phyloP scores from a whole-genome alignment of 2,888 invertebrate species.

The Aphodius sticticus region DNA sequence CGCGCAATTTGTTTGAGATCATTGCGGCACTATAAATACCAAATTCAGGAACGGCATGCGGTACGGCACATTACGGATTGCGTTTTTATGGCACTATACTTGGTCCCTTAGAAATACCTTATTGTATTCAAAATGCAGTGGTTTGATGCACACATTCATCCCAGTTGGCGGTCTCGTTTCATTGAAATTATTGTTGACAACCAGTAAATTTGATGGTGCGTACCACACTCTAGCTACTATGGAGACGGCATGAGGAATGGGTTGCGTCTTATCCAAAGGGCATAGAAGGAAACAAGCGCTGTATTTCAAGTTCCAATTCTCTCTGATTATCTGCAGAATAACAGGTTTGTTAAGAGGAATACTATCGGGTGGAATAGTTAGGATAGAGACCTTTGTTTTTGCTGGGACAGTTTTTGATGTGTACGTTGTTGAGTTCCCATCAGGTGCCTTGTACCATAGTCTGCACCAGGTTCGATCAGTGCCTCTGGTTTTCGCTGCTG shows the following conservation, averaged over 20 bases:
- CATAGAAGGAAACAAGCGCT: conserved; percentile 91
- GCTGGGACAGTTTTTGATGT: conserved; percentile 74
- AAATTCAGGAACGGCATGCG: no score
- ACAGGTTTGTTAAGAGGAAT: conserved; percentile 36
- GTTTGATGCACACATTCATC: conserved; percentile 86
- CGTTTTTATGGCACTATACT: no score
- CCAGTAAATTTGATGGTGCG: conserved; percentile 71
- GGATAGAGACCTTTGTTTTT: conserved; percentile 70
- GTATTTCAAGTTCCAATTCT: conserved; percentile 94
- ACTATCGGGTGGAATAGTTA: conserved; percentile 32
- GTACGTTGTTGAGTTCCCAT: conserved; percentile 49
- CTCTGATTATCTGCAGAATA: conserved; percentile 75
- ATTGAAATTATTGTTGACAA: conserved; percentile 68
- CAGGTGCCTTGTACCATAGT: conserved; percentile 70
- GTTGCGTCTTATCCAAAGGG: conserved; percentile 70
- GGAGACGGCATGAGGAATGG: conserved; percentile 74
- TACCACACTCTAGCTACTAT: conserved; percentile 69
- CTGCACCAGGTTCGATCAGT: conserved; percentile 84
- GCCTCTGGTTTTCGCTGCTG: conserved; percentile 87
- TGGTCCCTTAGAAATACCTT: conserved; percentile 67
- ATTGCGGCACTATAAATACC: no score
- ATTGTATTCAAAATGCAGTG: conserved; percentile 88
- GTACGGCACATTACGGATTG: no score
- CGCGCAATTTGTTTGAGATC: no score
- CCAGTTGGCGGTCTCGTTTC: conserved; percentile 62